Conservation (phyloP, 2,113 vertebrate species). For the Eubucco bourcierii region DNA sequence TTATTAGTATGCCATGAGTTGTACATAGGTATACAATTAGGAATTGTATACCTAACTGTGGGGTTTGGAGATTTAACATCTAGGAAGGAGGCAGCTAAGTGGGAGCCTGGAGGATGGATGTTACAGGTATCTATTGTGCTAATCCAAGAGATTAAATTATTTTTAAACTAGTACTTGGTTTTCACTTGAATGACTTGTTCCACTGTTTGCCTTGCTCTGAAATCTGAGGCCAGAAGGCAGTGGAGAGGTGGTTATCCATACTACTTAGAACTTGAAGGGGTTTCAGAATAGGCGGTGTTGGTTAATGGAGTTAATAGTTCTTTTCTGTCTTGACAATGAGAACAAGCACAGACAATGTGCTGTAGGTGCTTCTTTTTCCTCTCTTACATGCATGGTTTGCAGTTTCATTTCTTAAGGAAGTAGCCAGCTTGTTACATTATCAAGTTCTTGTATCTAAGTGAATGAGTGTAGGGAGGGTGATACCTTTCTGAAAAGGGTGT, state of each 20-base stretch:
- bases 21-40: too few species aligned
- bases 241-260: fast-evolving
- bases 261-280: fast-evolving
- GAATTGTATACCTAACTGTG: background rate
- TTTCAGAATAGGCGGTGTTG: background rate
- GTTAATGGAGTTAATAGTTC: background rate
- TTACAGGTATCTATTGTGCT: background rate
- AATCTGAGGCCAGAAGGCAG: background rate
- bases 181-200: background rate
- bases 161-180: background rate
- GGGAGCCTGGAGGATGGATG: background rate
- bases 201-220: background rate
- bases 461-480: background rate
- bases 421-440: background rate
- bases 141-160: background rate
- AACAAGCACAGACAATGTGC: background rate
- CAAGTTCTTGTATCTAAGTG: background rate
- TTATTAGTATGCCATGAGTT: background rate
- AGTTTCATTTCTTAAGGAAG: background rate
- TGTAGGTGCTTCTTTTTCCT: background rate
- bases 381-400: background rate
- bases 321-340: background rate
- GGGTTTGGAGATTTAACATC: background rate
- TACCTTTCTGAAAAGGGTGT: background rate
- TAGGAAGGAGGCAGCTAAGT: background rate